Evolutionary conservation across 2,888 invertebrate genomes (phyloP), one percentile per base, ranked within the genome.

Genomic region (Cristatella mucedo): DNA sequence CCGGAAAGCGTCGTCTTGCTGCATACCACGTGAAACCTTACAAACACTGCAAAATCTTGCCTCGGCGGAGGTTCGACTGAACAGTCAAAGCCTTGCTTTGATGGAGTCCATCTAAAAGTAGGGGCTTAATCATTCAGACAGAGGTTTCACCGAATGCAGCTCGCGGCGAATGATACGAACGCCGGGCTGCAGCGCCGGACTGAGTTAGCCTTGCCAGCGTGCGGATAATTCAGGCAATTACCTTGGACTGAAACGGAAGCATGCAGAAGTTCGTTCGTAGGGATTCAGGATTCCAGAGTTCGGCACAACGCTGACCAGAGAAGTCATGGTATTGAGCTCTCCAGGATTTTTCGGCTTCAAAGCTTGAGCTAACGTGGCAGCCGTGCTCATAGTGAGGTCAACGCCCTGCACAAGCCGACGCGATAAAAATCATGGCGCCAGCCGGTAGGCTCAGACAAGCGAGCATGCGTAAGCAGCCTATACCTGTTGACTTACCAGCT

Each of bases 161-260:
- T n/a, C n/a, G n/a, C n/a, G n/a, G n/a, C n/a, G n/a, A n/a, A n/a
- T n/a, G n/a, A n/a, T n/a, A n/a, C n/a, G n/a, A n/a, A n/a, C n/a
- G n/a, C n/a, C n/a, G n/a, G n/a, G n/a, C n/a, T n/a, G n/a, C n/a
- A n/a, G n/a, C n/a, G n/a, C n/a, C n/a, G n/a, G n/a, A n/a, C n/a
- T n/a, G n/a, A n/a, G n/a, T n/a, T n/a, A n/a, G n/a, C n/a, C n/a
- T n/a, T n/a, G n/a, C n/a, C n/a, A n/a, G n/a, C n/a, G n/a, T n/a
- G n/a, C n/a, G n/a, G n/a, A n/a, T n/a, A n/a, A n/a, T n/a, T n/a
- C n/a, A n/a, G n/a, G n/a, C n/a, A n/a, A n/a, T 40, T 45, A 61
- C 61, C 59, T 54, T 33, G 65, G 66, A 45, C 62, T 63, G 42
- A 66, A 66, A 32, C 61, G 48, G 48, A 66, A 63, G 48, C 57